These are phyloP conservation scores for Botia almorhae DNA, from an alignment of 2,797 vertebrate species.

Conservation along the genomic window DNA sequence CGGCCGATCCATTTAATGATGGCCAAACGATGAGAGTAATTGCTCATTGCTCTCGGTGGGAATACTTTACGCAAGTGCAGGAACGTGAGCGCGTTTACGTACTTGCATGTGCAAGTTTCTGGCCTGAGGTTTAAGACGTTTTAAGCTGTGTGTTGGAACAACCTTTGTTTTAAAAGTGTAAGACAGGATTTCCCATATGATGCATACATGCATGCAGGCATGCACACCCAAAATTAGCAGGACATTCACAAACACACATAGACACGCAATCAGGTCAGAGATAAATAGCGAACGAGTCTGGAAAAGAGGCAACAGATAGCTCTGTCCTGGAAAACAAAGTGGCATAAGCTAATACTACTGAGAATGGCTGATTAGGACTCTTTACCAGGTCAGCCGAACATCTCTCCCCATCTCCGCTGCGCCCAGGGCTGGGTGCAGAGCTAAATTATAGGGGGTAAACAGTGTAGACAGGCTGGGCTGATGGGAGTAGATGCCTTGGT, in stretches of 20 bases:
- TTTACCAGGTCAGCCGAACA: conserved; percentile 46
- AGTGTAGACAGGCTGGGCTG: conserved; percentile 7
- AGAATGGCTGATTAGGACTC: conserved; percentile 20
- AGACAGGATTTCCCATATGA: too few species aligned
- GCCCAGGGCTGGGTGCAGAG: conserved; percentile 6
- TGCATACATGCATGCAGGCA: too few species aligned
- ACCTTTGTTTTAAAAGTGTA: too few species aligned
- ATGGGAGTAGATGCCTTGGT: conserved; percentile 13
- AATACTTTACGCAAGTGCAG: background rate
- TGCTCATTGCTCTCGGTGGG: conserved; percentile 44
- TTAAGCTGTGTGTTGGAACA: too few species aligned
- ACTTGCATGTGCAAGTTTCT: background rate
- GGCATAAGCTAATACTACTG: conserved; percentile 5
- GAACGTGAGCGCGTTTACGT: background rate
- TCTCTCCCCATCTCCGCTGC: background rate
- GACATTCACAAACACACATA: background rate
- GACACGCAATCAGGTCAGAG: background rate
- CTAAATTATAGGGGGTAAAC: conserved; percentile 45
- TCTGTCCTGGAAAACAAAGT: background rate
- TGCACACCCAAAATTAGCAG: background rate
- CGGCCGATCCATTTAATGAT: conserved; percentile 37
- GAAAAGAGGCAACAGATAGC: background rate
- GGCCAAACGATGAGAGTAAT: conserved; percentile 46
- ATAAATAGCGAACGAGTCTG: background rate
- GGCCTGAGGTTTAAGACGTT: background rate